phyloP scores from a whole-genome alignment of 2,888 invertebrate genomes.

The Macrosoma leucophasiata region DNA sequence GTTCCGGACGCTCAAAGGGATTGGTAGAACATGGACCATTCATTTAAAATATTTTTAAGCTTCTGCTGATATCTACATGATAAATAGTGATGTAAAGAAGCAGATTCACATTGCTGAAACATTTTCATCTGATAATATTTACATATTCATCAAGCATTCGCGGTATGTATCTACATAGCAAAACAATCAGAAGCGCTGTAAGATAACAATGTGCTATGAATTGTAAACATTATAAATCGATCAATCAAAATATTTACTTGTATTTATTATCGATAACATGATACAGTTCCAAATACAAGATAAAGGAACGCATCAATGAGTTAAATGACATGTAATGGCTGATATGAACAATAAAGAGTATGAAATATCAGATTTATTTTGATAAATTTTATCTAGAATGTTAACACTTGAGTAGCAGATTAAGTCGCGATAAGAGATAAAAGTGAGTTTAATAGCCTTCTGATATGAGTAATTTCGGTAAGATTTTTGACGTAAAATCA shows the following conservation, averaged over 20 bases:
- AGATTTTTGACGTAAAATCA: no score
- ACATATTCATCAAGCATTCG: no score
- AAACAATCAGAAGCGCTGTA: conserved; percentile 37
- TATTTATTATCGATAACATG: conserved; percentile 37
- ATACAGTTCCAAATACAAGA: conserved; percentile 39
- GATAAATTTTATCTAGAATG: conserved; percentile 55
- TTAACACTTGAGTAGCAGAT: conserved; percentile 51
- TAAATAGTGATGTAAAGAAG: no score
- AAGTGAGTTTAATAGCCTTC: conserved; percentile 59
- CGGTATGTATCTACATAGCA: no score
- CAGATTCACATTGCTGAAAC: no score
- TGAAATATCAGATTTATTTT: conserved; percentile 55
- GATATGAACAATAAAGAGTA: conserved; percentile 37
- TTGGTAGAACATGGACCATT: no score
- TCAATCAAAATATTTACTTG: conserved; percentile 43
- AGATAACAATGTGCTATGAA: conserved; percentile 50
- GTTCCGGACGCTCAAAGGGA: conserved; percentile 8
- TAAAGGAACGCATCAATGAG: conserved; percentile 49
- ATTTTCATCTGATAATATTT: no score
- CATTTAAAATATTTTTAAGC: no score
- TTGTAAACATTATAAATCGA: conserved; percentile 51
- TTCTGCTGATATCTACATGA: no score
- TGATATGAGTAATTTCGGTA: conserved; percentile 24
- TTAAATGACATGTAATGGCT: conserved; percentile 34
- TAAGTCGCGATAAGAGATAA: conserved; percentile 57